Conservation (phyloP, 2,888 invertebrate genomes). For the Caenorhabditis uteleia region DNA sequence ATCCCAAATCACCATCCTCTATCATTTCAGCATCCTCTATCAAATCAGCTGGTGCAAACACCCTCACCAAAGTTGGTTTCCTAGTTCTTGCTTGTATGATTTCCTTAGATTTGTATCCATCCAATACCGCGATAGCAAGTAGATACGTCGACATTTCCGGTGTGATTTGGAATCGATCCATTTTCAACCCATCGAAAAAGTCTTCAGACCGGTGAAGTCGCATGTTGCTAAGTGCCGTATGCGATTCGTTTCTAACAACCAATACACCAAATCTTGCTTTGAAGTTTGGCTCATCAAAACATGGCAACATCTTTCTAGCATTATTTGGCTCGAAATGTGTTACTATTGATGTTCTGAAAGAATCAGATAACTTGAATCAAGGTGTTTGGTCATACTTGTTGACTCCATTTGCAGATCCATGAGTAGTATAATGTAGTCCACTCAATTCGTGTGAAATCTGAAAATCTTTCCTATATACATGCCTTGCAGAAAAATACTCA, state of each 20-base stretch:
- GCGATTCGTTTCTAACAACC: neutral
- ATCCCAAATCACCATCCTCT: too few species aligned
- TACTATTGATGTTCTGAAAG: conserved; percentile 51
- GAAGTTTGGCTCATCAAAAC: conserved; percentile 62
- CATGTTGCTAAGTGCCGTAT: conserved; percentile 1
- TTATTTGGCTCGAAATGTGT: too few species aligned
- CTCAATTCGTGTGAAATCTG: too few species aligned
- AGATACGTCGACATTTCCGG: conserved; percentile 84
- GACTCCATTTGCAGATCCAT: too few species aligned
- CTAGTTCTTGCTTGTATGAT: conserved; percentile 76
- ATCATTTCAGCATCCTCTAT: conserved; percentile 73
- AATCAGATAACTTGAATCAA: too few species aligned
- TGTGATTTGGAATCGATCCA: conserved; percentile 58
- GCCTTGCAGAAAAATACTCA: too few species aligned
- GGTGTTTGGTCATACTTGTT: neutral
- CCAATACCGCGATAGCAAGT: conserved; percentile 85
- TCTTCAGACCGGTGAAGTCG: too few species aligned
- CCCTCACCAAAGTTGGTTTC: conserved; percentile 75
- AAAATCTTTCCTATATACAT: too few species aligned
- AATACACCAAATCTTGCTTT: conserved; percentile 45
- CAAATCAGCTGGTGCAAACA: conserved; percentile 80
- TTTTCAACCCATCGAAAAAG: neutral
- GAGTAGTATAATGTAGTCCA: neutral
- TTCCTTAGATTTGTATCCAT: conserved; percentile 77
- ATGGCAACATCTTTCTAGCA: conserved; percentile 58